phyloP scores from a whole-genome alignment of 2,113 vertebrate genomes.

The Nestor notabilis region DNA sequence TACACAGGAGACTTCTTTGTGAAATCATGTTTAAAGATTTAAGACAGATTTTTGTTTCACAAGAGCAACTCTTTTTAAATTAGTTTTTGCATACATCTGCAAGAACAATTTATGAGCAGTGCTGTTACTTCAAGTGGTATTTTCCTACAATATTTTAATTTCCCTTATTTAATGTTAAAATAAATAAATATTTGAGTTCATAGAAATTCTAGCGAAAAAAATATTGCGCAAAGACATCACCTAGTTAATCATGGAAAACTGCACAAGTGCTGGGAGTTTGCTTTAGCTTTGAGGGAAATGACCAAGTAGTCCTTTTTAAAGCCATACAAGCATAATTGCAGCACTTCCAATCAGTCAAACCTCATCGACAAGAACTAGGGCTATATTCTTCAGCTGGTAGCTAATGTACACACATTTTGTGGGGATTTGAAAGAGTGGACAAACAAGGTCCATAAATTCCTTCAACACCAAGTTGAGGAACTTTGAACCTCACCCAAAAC shows the following conservation, averaged over 20 bases:
- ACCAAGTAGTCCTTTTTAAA: not conserved
- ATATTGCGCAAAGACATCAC: not conserved
- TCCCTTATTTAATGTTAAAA: slow-evolving; percentile 39
- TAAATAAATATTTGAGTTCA: slow-evolving; percentile 32
- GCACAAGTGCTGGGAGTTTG: not conserved
- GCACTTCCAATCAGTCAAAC: not conserved
- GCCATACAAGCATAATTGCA: not conserved
- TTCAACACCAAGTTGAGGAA: not conserved
- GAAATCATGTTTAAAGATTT: not conserved
- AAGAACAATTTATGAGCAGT: not conserved
- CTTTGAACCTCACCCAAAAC: not conserved
- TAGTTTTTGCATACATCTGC: not conserved
- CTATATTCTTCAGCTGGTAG: not conserved
- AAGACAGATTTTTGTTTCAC: not conserved
- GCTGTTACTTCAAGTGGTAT: not conserved
- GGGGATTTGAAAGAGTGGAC: not conserved
- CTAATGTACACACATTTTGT: not conserved
- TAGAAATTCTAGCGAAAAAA: slow-evolving; percentile 14
- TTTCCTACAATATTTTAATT: slow-evolving; percentile 34
- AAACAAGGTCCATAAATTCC: slow-evolving; percentile 6
- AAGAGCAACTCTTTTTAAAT: not conserved
- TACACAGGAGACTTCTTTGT: not conserved
- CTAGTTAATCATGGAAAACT: not conserved
- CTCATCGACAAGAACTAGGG: not conserved
- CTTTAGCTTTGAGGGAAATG: not conserved